Base-by-base conservation (phyloP, 2,797 vertebrate species). In the Triplophysa bombifrons region DNA sequence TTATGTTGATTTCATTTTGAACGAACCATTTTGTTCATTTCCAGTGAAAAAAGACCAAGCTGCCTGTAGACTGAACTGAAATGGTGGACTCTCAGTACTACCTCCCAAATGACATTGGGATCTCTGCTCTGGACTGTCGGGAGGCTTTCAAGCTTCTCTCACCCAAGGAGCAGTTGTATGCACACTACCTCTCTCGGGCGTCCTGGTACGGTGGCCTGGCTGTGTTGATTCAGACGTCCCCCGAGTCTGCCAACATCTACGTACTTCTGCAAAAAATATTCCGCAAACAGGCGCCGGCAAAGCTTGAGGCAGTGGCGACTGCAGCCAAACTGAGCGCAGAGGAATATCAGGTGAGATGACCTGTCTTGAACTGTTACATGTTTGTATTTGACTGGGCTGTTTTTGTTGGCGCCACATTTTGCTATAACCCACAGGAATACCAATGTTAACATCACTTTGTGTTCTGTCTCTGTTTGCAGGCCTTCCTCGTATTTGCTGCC, bases 1-100 rank as follows among this genome's bases (percentile, higher is more conserved):
- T 27, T 8, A 20, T 76, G 14, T 44, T 55, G 8, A 20, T 4
- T 56, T 56, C 1, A 55, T 56, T 56, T 56, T 22, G 9, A 56
- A 56, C 34, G 5, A 44, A 9, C 16, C 16, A 7, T 71, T 63
- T 78, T 82, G 16, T 72, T 20, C 20, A 55, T 38, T 63, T 77
- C 51, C 19, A 17, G 65, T n/a, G 44, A 55, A 74, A 38, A 27
- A 22, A 1, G 16, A 66, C 46, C 61, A 60, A 71, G 41, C 66
- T 72, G 70, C 63, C 58, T 61, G 17, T 38, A 61, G 79, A 75
- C 80, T 61, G 91, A 87, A 71, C 80, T 61, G 91, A 87, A 71
- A 96, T 96, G 95, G 94, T 95, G 88, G 95, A 96, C 86, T 95
- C 96, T 53, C 96, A 97, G 93, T 97, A 97, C 84, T 92, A 95